Evolutionary conservation across 1,140 invertebrate genomes (phyloP).

Genomic region (Brachionus calyciflorus): DNA sequence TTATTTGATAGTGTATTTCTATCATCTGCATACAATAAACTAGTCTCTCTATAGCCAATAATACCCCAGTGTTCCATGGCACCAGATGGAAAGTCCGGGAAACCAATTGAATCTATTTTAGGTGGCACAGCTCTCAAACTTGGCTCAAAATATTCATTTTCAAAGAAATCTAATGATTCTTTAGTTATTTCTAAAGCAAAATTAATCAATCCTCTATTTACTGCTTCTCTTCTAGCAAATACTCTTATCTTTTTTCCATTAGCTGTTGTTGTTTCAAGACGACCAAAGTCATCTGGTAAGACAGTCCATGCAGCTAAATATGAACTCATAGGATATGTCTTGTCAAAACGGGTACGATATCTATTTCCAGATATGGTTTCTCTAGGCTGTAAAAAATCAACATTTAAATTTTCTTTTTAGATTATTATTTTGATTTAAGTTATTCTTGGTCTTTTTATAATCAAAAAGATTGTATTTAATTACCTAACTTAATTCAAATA

Average conservation of each 20-base stretch:
- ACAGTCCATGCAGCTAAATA: constrained; percentile 74
- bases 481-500: not conserved
- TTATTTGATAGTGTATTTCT: constrained; percentile 71
- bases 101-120: constrained; percentile 28
- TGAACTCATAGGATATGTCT: constrained; percentile 71
- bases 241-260: constrained; percentile 17
- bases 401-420: too few species aligned
- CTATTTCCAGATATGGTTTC: not conserved
- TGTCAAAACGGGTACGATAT: constrained; percentile 34
- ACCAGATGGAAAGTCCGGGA: constrained; percentile 46
- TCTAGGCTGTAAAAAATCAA: too few species aligned
- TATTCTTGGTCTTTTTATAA: not conserved
- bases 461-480: not conserved
- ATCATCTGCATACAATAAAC: constrained; percentile 69
- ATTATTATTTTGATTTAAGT: not conserved
- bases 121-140: constrained; percentile 1
- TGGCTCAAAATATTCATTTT: constrained; percentile 16
- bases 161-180: constrained; percentile 11
- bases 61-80: constrained; percentile 82
- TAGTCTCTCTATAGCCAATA: constrained; percentile 56
- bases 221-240: constrained; percentile 42
- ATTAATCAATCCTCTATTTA: not conserved
- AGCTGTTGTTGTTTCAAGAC: not conserved
- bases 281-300: constrained; percentile 39
- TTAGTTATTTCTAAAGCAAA: constrained; percentile 27